Evolutionary conservation across 2,113 vertebrate species (phyloP).

Genomic region (Ibidorhyncha struthersii): DNA sequence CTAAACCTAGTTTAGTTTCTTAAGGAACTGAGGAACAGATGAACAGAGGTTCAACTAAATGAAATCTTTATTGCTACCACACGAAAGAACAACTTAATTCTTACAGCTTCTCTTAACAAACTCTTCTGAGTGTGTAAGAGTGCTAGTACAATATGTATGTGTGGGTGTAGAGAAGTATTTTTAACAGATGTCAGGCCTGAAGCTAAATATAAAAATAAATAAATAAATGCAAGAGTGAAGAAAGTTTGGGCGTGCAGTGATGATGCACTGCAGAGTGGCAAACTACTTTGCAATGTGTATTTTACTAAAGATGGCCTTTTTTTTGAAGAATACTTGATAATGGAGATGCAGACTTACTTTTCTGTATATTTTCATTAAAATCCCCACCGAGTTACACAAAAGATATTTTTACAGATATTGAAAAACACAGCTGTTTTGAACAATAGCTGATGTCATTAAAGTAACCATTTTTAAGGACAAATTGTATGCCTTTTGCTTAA

Average conservation of each 20-base stretch:
- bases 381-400: background rate
- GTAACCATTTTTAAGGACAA: slow-evolving; percentile 61
- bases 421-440: slow-evolving; percentile 33
- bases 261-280: background rate
- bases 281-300: background rate
- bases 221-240: slow-evolving; percentile 41
- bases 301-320: background rate
- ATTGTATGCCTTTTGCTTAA: slow-evolving; percentile 67
- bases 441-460: slow-evolving; percentile 23
- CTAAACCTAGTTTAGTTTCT: background rate
- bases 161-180: slow-evolving; percentile 28
- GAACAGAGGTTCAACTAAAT: slow-evolving; percentile 12
- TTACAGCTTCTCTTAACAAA: slow-evolving; percentile 41
- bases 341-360: background rate
- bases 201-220: slow-evolving; percentile 57
- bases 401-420: background rate
- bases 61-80: slow-evolving; percentile 6
- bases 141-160: background rate
- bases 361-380: background rate
- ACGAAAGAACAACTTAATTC: slow-evolving; percentile 44
- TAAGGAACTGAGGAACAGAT: slow-evolving; percentile 36
- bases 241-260: slow-evolving; percentile 9
- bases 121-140: background rate
- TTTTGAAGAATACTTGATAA: background rate
- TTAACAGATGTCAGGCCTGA: slow-evolving; percentile 67